Evolutionary conservation across 2,888 invertebrate genomes (phyloP).

Genomic region (Scaptomyza cyrtandrae): DNA sequence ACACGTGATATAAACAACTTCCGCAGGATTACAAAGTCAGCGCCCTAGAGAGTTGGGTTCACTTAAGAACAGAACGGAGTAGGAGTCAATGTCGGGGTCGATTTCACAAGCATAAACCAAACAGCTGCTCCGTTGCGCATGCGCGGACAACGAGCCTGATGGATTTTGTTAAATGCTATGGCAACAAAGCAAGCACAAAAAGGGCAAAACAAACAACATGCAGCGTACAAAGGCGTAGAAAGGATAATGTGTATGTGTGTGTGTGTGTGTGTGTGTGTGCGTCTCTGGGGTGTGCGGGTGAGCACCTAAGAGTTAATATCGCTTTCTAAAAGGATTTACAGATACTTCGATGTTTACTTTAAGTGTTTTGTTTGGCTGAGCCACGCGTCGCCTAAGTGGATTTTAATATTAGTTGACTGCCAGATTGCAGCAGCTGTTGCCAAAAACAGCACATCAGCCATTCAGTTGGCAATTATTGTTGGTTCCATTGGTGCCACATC

Average conservation of each 20-base stretch:
- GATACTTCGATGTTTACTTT: slow-evolving; percentile 64
- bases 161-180: slow-evolving; percentile 62
- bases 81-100: slow-evolving; percentile 12
- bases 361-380: slow-evolving; percentile 59
- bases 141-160: slow-evolving; percentile 63
- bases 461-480: slow-evolving; percentile 58
- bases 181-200: slow-evolving; percentile 25
- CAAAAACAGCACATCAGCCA: slow-evolving; percentile 21
- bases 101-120: neutral
- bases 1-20: slow-evolving; percentile 74
- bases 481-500: slow-evolving; percentile 21
- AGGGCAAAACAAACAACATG: slow-evolving; percentile 13
- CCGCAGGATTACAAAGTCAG: slow-evolving; percentile 72
- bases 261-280: slow-evolving; percentile 11
- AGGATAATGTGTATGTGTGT: slow-evolving; percentile 47
- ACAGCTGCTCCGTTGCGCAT: slow-evolving; percentile 75
- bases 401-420: slow-evolving; percentile 59
- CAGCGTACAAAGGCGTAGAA: slow-evolving; percentile 26
- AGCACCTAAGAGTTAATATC: slow-evolving; percentile 19
- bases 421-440: slow-evolving; percentile 60
- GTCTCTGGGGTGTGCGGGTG: neutral
- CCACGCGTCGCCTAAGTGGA: slow-evolving; percentile 72
- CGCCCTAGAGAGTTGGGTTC: slow-evolving; percentile 16
- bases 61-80: neutral
- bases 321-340: slow-evolving; percentile 70